phyloP scores from a whole-genome alignment of 2,797 vertebrate species.

The Acipenser oxyrinchus region DNA sequence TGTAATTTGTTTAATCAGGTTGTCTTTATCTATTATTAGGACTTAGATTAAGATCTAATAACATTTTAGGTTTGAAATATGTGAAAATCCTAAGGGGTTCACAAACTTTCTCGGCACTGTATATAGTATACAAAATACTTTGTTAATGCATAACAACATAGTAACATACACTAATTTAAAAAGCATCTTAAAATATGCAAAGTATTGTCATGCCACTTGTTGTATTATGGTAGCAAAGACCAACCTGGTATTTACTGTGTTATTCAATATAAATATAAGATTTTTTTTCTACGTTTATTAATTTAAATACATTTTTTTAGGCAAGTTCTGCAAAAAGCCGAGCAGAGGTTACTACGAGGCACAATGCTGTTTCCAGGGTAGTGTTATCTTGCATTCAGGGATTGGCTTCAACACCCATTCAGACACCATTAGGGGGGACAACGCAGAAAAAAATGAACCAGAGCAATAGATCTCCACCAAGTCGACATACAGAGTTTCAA shows the following conservation, averaged over 20 bases:
- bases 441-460: conserved; percentile 35
- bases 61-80: too few species aligned
- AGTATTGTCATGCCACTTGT: background rate
- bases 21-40: too few species aligned
- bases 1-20: too few species aligned
- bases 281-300: too few species aligned
- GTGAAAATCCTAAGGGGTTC: too few species aligned
- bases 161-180: too few species aligned
- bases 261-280: too few species aligned
- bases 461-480: conserved; percentile 28
- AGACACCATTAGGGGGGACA: conserved; percentile 29
- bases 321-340: conserved; percentile 39
- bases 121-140: too few species aligned
- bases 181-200: background rate
- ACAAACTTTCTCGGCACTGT: too few species aligned
- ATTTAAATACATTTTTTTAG: conserved; percentile 38
- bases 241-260: too few species aligned
- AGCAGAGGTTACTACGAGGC: conserved; percentile 59
- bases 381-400: conserved; percentile 75
- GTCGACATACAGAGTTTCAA: conserved; percentile 63
- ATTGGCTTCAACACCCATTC: conserved; percentile 43
- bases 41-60: too few species aligned
- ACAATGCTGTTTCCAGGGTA: conserved; percentile 50
- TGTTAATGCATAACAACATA: too few species aligned
- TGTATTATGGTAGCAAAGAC: background rate